Evolutionary conservation across 2,888 invertebrate species (phyloP).

Genomic region (Cephalotes varians): DNA sequence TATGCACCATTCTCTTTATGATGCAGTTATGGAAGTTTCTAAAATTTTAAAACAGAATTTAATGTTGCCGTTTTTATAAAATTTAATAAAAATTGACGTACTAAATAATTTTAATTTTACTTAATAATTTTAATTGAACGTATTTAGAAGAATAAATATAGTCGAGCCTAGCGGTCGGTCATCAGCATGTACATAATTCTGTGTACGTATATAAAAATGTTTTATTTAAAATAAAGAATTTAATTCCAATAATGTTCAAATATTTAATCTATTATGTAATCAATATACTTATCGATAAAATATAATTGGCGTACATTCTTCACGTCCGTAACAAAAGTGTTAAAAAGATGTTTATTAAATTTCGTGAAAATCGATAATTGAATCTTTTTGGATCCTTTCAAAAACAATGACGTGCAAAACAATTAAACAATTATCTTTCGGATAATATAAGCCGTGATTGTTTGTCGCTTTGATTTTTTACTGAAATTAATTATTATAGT

Average conservation of each 20-base stretch:
- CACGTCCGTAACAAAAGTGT: not conserved
- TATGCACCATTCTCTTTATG: not conserved
- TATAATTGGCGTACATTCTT: not conserved
- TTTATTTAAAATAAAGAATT: not conserved
- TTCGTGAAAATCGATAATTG: not conserved
- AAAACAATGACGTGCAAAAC: not conserved
- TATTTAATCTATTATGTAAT: not conserved
- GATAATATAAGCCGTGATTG: not conserved
- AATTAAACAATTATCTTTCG: not conserved
- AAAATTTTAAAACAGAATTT: no score
- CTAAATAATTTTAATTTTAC: not conserved
- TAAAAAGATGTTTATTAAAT: not conserved
- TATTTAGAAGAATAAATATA: not conserved
- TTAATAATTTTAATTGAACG: not conserved
- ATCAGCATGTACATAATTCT: not conserved
- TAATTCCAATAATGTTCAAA: not conserved
- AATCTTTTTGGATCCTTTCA: not conserved
- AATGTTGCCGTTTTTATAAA: no score
- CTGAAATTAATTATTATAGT: conserved; percentile 21
- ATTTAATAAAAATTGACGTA: no score
- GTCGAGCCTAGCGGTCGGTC: not conserved
- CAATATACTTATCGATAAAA: not conserved
- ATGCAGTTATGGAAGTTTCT: no score
- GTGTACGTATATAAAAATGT: not conserved
- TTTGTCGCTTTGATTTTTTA: not conserved